Base-by-base conservation (phyloP, 2,888 invertebrate species). In the Argyra leucocephala region DNA sequence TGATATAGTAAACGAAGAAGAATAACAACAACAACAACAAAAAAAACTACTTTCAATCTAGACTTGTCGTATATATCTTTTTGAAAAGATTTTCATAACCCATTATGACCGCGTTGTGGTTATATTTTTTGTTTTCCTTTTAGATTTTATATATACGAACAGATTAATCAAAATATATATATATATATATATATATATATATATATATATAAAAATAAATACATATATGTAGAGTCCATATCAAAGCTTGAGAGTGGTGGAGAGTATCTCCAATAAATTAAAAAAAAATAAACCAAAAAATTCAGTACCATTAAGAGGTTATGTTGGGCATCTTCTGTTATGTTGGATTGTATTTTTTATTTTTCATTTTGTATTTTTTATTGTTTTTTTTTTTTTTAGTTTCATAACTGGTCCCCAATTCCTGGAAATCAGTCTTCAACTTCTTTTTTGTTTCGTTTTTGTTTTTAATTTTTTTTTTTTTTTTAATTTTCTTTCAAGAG, bases 381-480 rank as follows among this genome's bases (percentile, higher is more conserved):
- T 66, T 60, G 65, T 65, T 65, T 61, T 65, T 63, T 68, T 65
- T 61, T 36, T 61, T 61, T 26, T 73, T 74, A 75, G 72, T 76
- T 77, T 76, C 76, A 76, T 77, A 76, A 77, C 76, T 77, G 76
- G 77, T 77, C 75, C 73, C 73, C 71, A 70, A 73, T 76, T 76
- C 76, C 74, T 70, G 71, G 76, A 76, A 77, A 72, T 71, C 73
- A 72, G 74, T 31, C 58, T 63, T 48, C 15, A 48, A n/a, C 18
- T 48, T 48, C 10, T 31, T 31, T 31, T n/a, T n/a, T n/a, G n/a
- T n/a, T n/a, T 10, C 10, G 31, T 10, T 31, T 31, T 31, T 31
- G 18, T 48, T 18, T 15, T 48, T 48, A 31, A 7, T 48, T n/a
- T 2, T 48, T 48, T 48, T 48, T 5, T 48, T 71, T 31, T 74